These are phyloP conservation scores for Malurus cyaneus DNA, from an alignment of 2,113 vertebrate genomes.

Conservation along the genomic window DNA sequence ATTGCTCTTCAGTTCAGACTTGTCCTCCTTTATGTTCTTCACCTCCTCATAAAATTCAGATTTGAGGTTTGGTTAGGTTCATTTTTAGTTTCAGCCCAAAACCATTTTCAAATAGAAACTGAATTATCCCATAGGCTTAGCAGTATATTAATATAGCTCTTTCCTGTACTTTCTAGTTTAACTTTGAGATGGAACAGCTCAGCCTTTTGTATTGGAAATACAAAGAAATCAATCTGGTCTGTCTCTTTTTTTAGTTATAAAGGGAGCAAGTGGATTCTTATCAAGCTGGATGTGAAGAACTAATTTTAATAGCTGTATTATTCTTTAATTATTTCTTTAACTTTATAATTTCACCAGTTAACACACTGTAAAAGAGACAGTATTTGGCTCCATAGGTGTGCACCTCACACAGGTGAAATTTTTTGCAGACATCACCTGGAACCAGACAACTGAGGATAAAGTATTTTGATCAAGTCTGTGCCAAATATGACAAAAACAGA, in stretches of 20 bases:
- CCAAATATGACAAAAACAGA: background rate
- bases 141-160: background rate
- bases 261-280: background rate
- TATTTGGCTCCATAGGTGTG: background rate
- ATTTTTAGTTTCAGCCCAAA: constrained; percentile 19
- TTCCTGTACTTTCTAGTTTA: background rate
- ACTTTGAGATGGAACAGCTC: background rate
- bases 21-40: background rate
- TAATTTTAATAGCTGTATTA: background rate
- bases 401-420: background rate
- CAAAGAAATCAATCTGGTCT: background rate
- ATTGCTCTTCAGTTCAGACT: constrained; percentile 4
- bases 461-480: background rate
- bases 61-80: constrained; percentile 24
- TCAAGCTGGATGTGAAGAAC: background rate
- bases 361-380: background rate
- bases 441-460: background rate
- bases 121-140: background rate
- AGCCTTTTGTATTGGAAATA: background rate
- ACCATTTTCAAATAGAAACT: constrained; percentile 4
- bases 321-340: background rate
- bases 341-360: background rate
- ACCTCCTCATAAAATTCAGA: constrained; percentile 41
- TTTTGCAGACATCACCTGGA: background rate
- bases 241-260: background rate